These are phyloP conservation scores for Rhynchonema sp. DNA, from an alignment of 2,888 invertebrate species.

Conservation along the genomic window DNA sequence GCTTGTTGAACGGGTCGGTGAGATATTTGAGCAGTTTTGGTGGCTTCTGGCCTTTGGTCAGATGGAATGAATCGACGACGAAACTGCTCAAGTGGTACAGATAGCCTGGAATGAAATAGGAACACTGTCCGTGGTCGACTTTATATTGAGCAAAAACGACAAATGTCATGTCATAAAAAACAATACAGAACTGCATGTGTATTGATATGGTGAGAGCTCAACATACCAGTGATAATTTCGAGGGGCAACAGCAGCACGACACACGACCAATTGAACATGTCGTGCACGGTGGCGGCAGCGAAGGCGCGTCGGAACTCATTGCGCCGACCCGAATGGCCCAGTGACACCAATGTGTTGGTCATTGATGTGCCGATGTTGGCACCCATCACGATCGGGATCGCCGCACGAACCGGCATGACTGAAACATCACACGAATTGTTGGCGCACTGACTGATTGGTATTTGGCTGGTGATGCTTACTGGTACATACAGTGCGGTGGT, in stretches of 20 bases:
- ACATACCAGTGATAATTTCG: conserved; percentile 31
- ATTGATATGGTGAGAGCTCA: too few species aligned
- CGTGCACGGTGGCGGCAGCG: conserved; percentile 39
- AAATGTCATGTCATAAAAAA: too few species aligned
- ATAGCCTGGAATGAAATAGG: conserved; percentile 8
- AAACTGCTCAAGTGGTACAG: conserved; percentile 16
- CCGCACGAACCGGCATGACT: not conserved
- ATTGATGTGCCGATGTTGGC: conserved; percentile 38
- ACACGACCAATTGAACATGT: conserved; percentile 40
- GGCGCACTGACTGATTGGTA: not conserved
- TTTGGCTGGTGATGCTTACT: too few species aligned
- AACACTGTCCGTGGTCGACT: too few species aligned
- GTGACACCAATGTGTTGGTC: conserved; percentile 36
- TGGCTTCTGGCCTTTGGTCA: conserved; percentile 10
- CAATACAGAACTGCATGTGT: too few species aligned
- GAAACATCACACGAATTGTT: too few species aligned
- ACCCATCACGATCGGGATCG: conserved; percentile 35
- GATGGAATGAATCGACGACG: conserved; percentile 15
- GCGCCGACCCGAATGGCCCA: conserved; percentile 23
- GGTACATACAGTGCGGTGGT: too few species aligned
- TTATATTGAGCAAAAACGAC: too few species aligned
- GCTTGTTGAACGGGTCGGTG: conserved; percentile 18
- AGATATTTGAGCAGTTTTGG: conserved; percentile 14
- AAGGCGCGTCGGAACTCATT: conserved; percentile 37
- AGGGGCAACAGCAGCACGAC: conserved; percentile 36